These are phyloP conservation scores for Cordilura impudica DNA, from an alignment of 2,888 invertebrate species.

Conservation along the genomic window DNA sequence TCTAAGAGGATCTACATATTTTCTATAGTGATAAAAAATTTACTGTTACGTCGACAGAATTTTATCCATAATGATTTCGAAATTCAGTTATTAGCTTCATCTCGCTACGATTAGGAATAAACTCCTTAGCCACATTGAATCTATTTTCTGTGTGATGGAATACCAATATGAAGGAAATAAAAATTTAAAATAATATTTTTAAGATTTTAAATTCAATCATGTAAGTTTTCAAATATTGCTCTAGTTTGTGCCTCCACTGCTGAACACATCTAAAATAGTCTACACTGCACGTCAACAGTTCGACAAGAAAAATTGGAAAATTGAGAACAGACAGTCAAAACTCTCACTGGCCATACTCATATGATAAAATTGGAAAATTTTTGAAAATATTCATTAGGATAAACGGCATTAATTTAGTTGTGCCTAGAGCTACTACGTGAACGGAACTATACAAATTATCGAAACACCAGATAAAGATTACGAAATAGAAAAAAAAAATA, in stretches of 20 bases:
- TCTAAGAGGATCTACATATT: no score
- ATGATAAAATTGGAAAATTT: conserved; percentile 58
- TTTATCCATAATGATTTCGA: no score
- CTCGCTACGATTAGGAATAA: no score
- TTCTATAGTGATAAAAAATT: no score
- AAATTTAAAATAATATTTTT: no score
- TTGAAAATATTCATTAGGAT: conserved; percentile 40
- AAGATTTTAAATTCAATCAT: no score
- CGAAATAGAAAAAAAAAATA: conserved; percentile 10
- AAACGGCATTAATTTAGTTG: conserved; percentile 67
- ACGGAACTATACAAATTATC: conserved; percentile 55
- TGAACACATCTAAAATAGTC: not conserved
- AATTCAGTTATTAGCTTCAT: no score
- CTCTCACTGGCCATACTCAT: conserved; percentile 38
- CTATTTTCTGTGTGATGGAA: no score
- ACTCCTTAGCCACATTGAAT: no score
- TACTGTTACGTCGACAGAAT: no score
- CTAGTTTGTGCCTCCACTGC: conserved; percentile 18
- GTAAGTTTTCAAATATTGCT: not conserved
- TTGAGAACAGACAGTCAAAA: conserved; percentile 53
- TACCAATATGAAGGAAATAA: no score
- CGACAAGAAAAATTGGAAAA: conserved; percentile 62
- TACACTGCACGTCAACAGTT: not conserved
- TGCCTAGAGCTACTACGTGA: conserved; percentile 72
- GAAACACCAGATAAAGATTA: not conserved